phyloP scores from a whole-genome alignment of 2,888 invertebrate species.

The Netelia inedita region DNA sequence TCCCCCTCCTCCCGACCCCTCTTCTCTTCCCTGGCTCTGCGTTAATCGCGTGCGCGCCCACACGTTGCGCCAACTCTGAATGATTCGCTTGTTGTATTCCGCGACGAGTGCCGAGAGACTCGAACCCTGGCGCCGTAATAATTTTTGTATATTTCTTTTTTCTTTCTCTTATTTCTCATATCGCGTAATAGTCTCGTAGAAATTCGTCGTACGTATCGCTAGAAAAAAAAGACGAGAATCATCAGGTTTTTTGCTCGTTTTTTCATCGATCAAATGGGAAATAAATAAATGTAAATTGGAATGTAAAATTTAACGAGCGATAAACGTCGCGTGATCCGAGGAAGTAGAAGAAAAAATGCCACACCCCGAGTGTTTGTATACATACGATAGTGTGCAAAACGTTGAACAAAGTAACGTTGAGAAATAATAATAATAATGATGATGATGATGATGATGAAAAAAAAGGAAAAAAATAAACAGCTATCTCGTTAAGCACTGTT shows the following conservation, averaged over 20 bases:
- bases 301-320: background rate
- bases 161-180: too few species aligned
- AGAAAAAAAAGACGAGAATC: background rate
- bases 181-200: too few species aligned
- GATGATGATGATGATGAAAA: too few species aligned
- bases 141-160: background rate
- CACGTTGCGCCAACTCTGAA: conserved; percentile 5
- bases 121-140: background rate
- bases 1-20: conserved; percentile 22
- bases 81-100: conserved; percentile 27
- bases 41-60: conserved; percentile 10
- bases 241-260: background rate
- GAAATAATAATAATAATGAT: conserved; percentile 9
- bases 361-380: background rate
- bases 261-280: background rate
- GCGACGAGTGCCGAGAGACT: background rate
- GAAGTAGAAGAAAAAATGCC: conserved; percentile 16
- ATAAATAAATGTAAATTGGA: background rate
- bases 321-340: background rate
- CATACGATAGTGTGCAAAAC: too few species aligned
- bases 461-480: too few species aligned
- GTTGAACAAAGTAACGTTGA: background rate
- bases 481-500: conserved; percentile 39
- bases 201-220: background rate
- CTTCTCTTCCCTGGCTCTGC: background rate